phyloP scores from a whole-genome alignment of 2,888 invertebrate genomes.

The Augochlorella aurata region DNA sequence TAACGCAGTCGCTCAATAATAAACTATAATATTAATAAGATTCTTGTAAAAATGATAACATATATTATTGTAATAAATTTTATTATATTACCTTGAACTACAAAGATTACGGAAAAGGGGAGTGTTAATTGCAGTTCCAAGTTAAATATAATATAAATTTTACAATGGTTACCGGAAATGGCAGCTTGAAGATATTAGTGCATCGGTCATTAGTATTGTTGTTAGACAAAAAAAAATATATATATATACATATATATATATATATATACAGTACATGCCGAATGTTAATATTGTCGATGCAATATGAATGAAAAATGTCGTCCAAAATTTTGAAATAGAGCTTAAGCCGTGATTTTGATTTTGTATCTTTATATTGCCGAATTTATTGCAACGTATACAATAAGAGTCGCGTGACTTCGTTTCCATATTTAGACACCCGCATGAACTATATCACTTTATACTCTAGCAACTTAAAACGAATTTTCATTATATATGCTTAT shows the following conservation, averaged over 20 bases:
- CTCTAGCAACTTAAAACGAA: conserved; percentile 18
- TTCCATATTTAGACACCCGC: conserved; percentile 5
- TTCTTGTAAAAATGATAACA: conserved; percentile 45
- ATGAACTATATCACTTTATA: conserved; percentile 11
- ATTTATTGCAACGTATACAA: conserved; percentile 14
- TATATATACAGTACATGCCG: conserved; percentile 20
- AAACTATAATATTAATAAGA: conserved; percentile 57
- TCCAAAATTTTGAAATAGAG: conserved; percentile 38
- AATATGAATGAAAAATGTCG: conserved; percentile 34
- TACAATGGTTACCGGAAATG: conserved; percentile 27
- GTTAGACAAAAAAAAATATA: neutral
- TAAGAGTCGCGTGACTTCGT: neutral
- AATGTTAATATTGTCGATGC: conserved; percentile 21
- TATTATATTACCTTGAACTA: conserved; percentile 42
- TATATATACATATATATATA: no score
- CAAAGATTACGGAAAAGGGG: conserved; percentile 23
- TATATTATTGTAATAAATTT: conserved; percentile 47
- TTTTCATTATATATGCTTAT: conserved; percentile 8
- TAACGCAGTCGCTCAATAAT: conserved; percentile 56
- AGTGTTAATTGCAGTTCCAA: conserved; percentile 49
- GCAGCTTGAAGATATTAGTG: conserved; percentile 29
- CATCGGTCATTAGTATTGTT: conserved; percentile 23
- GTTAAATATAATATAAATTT: conserved; percentile 31
- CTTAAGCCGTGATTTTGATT: conserved; percentile 25
- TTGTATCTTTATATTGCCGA: conserved; percentile 28